These are phyloP conservation scores for Eclectus roratus DNA, from an alignment of 2,113 vertebrate species.

Conservation along the genomic window DNA sequence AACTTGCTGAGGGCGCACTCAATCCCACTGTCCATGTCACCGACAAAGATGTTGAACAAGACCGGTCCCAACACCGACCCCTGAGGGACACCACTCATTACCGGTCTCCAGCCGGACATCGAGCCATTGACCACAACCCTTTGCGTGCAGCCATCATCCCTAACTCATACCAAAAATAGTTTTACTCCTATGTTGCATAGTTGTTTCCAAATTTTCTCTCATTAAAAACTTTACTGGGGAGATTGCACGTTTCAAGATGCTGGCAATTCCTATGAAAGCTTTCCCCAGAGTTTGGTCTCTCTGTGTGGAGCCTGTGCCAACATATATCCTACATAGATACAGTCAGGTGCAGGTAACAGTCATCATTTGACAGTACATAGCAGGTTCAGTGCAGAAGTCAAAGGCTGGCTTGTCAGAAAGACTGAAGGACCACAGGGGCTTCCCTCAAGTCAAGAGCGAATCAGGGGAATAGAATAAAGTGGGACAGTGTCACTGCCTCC, in stretches of 20 bases:
- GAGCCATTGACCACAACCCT: no score
- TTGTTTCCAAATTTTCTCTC: background rate
- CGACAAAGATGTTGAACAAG: no score
- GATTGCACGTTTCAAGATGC: fast-evolving
- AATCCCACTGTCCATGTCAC: no score
- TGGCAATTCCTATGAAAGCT: background rate
- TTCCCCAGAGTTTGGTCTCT: background rate
- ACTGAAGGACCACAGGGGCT: background rate
- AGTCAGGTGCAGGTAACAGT: constrained; percentile 8
- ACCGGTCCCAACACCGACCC: no score
- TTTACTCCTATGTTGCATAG: background rate
- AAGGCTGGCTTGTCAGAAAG: background rate
- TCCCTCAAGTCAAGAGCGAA: fast-evolving
- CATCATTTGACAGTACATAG: background rate
- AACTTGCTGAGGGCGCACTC: no score
- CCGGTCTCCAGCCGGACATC: no score
- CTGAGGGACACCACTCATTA: no score
- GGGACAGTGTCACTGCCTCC: background rate
- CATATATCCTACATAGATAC: background rate
- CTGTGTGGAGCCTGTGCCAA: background rate
- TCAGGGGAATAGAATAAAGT: background rate
- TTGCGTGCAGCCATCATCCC: background rate
- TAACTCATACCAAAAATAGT: background rate
- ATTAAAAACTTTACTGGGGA: background rate
- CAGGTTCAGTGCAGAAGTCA: background rate